Evolutionary conservation across 2,797 vertebrate species (phyloP).

Genomic region (Avahi laniger): DNA sequence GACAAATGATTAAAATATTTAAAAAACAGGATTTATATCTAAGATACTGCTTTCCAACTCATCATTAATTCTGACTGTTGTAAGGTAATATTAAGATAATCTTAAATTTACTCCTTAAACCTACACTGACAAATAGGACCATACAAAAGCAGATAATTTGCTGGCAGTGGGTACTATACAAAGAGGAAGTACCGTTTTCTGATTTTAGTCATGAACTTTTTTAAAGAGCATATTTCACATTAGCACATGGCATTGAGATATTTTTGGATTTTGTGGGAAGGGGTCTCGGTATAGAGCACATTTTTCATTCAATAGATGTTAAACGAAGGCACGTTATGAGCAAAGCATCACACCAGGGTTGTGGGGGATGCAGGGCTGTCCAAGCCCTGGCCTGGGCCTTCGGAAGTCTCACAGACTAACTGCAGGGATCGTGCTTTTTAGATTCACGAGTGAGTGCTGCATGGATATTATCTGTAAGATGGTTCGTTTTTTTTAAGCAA

Average conservation of each 20-base stretch:
- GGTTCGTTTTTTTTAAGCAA: not conserved
- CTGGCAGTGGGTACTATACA: accelerated
- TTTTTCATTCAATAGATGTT: not conserved
- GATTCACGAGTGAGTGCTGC: accelerated
- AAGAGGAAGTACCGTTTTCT: not conserved
- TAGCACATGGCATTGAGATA: not conserved
- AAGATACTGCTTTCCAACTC: not conserved
- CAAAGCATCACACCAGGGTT: accelerated
- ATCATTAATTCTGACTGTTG: not conserved
- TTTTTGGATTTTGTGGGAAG: not conserved
- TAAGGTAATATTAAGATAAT: not conserved
- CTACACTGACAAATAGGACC: not conserved
- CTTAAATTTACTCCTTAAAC: not conserved
- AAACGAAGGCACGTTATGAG: accelerated
- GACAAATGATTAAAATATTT: not conserved
- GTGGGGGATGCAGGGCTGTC: no score
- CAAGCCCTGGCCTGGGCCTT: not conserved
- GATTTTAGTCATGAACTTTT: not conserved
- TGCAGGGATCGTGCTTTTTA: accelerated
- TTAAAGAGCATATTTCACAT: not conserved
- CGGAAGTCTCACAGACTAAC: accelerated
- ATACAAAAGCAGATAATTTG: not conserved
- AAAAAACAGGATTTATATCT: not conserved
- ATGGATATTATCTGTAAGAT: no score
- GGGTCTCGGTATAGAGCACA: not conserved